Evolutionary conservation across 2,888 invertebrate genomes (phyloP).

Genomic region (Ectemnius continuus): DNA sequence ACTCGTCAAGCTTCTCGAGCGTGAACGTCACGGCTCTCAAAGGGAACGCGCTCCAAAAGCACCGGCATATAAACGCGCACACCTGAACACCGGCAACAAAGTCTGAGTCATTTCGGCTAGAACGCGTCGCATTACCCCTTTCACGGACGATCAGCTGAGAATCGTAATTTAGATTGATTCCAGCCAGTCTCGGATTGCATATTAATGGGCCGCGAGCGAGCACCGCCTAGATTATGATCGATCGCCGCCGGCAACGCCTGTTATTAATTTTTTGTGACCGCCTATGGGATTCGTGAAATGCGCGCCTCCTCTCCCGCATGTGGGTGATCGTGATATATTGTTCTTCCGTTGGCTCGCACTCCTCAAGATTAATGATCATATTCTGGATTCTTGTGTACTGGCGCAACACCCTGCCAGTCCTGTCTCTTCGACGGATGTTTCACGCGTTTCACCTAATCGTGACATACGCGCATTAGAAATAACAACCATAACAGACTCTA

Average conservation of each 20-base stretch:
- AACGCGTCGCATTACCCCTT: slow-evolving; percentile 13
- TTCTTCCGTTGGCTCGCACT: background rate
- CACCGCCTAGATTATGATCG: slow-evolving; percentile 46
- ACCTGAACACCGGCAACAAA: background rate
- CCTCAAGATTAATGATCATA: background rate
- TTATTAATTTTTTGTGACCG: slow-evolving; percentile 46
- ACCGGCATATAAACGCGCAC: background rate
- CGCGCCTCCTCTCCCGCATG: too few species aligned
- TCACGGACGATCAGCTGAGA: slow-evolving; percentile 30
- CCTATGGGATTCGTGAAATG: slow-evolving; percentile 5
- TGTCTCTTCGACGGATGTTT: background rate
- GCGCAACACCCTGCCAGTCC: background rate
- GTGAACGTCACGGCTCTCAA: slow-evolving; percentile 25
- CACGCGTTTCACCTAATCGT: too few species aligned
- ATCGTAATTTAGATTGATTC: slow-evolving; percentile 57
- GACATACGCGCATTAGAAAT: too few species aligned
- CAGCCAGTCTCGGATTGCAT: slow-evolving; percentile 38
- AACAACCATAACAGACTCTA: too few species aligned
- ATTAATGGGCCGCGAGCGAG: slow-evolving; percentile 48
- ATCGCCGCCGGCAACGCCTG: slow-evolving; percentile 40
- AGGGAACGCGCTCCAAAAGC: slow-evolving; percentile 13
- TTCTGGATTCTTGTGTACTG: background rate
- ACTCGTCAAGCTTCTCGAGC: slow-evolving; percentile 29
- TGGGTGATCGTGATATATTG: slow-evolving; percentile 1
- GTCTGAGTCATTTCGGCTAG: background rate